Evolutionary conservation across 1,140 invertebrate genomes (phyloP), one percentile per base, ranked within the genome.

Genomic region (Eupristina koningsbergeri): DNA sequence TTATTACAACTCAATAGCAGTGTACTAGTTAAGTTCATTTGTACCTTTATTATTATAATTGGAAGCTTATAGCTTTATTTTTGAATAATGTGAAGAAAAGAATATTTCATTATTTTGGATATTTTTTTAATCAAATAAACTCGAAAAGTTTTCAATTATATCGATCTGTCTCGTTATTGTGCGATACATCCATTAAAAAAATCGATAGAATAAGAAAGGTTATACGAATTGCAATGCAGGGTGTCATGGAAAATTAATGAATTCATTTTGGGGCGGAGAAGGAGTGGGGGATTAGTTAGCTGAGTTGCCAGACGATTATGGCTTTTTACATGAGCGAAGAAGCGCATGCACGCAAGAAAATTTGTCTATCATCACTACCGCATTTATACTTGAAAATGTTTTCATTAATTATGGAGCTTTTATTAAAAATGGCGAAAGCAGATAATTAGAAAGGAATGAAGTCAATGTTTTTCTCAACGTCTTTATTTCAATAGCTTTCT

Each of bases 301-400:
- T 31, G 29, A 0, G 31, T 39, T 6, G 29, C 31, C 11, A 31
- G 6, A 3, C n/a, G n/a, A 41, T 67, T 67, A 3, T 67, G 8
- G n/a, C n/a, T 58, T 80, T 80, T 80, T 80, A 80, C 47, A 53
- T 29, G 0, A 64, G 41, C 17, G 31, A 0, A 7, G 36, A n/a
- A 5, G 47, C 47, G 47, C 64, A 69, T 80, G 45, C 17, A 45
- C 17, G 9, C 41, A 9, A 31, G 3, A 15, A 67, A 41, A 73
- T 47, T 50, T 29, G 36, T 34, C 29, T 26, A 64, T 41, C 53
- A 63, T 45, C 31, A 80, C 34, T 80, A 80, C 77, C 85, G 82
- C 87, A 87, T 87, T 87, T 87, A 87, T 88, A 88, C 87, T 88
- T 45, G 88, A 88, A 88, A 85, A 87, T 86, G 86, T 81, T 86